These are phyloP conservation scores for Caenorhabditis tropicalis DNA, from an alignment of 1,140 invertebrate genomes.

Conservation along the genomic window DNA sequence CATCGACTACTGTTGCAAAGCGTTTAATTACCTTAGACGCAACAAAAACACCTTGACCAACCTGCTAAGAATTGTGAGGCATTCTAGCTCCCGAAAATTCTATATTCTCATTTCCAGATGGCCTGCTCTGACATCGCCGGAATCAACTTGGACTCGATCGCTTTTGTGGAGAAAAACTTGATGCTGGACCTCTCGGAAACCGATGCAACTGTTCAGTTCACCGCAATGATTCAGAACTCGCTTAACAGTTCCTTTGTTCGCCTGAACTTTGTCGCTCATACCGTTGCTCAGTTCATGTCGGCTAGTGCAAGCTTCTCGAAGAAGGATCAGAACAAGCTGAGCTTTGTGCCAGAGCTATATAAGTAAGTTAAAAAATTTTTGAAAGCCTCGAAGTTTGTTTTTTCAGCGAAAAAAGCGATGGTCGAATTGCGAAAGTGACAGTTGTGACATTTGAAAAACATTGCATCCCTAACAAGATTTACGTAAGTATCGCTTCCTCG, in stretches of 20 bases:
- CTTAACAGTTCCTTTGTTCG: conserved; percentile 61
- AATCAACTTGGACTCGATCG: conserved; percentile 87
- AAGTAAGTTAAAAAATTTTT: no score
- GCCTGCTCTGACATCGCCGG: conserved; percentile 90
- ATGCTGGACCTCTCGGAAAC: conserved; percentile 87
- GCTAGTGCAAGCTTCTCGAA: conserved; percentile 54
- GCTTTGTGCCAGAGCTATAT: conserved; percentile 91
- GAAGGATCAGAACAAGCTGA: conserved; percentile 82
- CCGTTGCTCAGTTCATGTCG: conserved; percentile 81
- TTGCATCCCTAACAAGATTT: conserved; percentile 96
- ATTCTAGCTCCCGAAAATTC: no score
- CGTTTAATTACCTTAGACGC: conserved; percentile 93
- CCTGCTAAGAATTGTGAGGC: conserved; percentile 85
- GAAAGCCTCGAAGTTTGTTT: no score
- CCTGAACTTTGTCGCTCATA: conserved; percentile 74
- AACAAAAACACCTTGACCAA: conserved; percentile 91
- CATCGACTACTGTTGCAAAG: conserved; percentile 94
- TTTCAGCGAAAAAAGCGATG: conserved; percentile 85
- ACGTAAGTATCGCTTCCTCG: conserved; percentile 76
- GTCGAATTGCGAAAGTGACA: conserved; percentile 83
- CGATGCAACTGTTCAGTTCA: conserved; percentile 90
- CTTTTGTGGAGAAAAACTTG: conserved; percentile 88
- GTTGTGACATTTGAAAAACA: conserved; percentile 90
- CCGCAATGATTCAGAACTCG: conserved; percentile 80
- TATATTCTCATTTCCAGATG: conserved; percentile 87